Evolutionary conservation across 2,797 vertebrate genomes (phyloP).

Genomic region (Hirundo rustica): DNA sequence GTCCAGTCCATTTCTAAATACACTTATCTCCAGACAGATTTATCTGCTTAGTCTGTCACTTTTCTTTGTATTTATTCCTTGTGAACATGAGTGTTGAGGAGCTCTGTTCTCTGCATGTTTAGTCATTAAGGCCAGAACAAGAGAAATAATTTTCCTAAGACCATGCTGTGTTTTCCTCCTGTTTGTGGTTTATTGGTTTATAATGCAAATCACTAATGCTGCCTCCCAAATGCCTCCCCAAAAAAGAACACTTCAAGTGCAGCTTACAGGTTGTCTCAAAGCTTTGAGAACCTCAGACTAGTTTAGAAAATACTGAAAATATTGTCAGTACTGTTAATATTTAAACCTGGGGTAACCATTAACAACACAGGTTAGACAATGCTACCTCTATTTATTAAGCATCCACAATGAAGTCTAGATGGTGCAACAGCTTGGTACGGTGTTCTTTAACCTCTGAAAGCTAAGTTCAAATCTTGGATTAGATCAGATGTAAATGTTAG

Average conservation of each 20-base stretch:
- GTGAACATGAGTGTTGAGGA: not conserved
- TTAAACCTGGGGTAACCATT: constrained; percentile 38
- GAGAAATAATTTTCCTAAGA: not conserved
- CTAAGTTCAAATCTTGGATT: constrained; percentile 49
- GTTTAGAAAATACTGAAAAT: not conserved
- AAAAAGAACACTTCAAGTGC: not conserved
- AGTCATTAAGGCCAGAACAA: not conserved
- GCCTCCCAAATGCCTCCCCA: not conserved
- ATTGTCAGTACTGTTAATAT: constrained; percentile 29
- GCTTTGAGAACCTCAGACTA: not conserved
- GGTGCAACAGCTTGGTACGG: constrained; percentile 25
- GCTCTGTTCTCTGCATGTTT: not conserved
- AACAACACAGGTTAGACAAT: constrained; percentile 8
- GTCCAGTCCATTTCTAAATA: not conserved
- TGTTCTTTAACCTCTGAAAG: constrained; percentile 53
- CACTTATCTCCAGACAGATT: not conserved
- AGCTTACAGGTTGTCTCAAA: not conserved
- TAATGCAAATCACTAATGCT: not conserved
- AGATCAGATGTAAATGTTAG: constrained; percentile 63
- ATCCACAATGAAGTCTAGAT: constrained; percentile 35
- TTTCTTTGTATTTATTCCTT: not conserved
- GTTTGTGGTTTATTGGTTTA: not conserved
- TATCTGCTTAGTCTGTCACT: not conserved
- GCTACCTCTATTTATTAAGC: constrained; percentile 25
- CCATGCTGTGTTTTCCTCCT: not conserved